Base-by-base conservation (phyloP, 2,888 invertebrate genomes). In the Boloria selene region DNA sequence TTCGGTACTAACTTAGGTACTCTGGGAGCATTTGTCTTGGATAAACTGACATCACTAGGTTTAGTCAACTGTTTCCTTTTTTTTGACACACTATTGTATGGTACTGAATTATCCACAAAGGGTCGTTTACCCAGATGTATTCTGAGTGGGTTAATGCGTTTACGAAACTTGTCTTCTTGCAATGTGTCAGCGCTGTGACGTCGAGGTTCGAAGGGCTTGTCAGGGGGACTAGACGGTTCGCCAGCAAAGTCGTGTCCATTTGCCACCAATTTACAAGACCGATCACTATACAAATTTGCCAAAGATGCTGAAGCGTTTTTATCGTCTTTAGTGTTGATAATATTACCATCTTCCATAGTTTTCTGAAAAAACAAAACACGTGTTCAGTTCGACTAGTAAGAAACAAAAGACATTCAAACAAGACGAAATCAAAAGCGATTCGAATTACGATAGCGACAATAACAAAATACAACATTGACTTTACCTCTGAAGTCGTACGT, bases 301-400 rank as follows among this genome's bases (percentile, higher is more conserved):
- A 88, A 79, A 72, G 87, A 79, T 73, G 82, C 75, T 76, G 85
- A 75, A 74, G 78, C 80, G 75, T 81, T 81, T 84, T 87, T 90
- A 78, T 90, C 89, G 76, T 91, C 90, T 81, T 86, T 89, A 75
- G 84, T 81, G 77, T 84, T 86, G 80, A 79, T 79, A 80, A 81
- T 79, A 86, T 90, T 92, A 90, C 92, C 90, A 92, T 92, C 92
- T 87, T 93, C 93, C 93, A 93, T 93, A 92, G 86, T 91, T 92
- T 92, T 90, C 92, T 92, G 90, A 65, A 91, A 91, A 85, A 83
- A 80, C 74, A 77, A 76, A 80, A 85, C 89, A 88, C 84, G 87
- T 90, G 88, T 81, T 86, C 82, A 72, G 70, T 75, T 80, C 81
- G 81, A 85, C 79, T 83, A 79, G 73, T 80, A 75, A 81, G 86